These are phyloP conservation scores for Anas platyrhynchos DNA, from an alignment of 2,113 vertebrate genomes.

Conservation along the genomic window DNA sequence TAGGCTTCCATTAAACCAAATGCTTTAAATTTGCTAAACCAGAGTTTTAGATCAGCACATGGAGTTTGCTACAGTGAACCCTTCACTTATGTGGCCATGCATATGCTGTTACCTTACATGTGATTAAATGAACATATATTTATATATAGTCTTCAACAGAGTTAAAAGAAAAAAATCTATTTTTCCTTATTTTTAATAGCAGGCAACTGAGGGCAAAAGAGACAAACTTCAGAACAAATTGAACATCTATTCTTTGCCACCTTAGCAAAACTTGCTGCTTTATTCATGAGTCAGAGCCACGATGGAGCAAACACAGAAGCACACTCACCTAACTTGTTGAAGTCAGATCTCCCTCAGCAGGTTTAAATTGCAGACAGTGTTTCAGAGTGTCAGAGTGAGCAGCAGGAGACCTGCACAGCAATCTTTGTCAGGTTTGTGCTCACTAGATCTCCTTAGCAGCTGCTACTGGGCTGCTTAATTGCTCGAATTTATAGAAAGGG, in stretches of 20 bases:
- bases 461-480: slow-evolving; percentile 49
- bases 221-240: neutral
- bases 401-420: neutral
- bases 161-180: neutral
- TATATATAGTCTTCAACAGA: neutral
- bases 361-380: slow-evolving; percentile 23
- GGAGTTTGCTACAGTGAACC: neutral
- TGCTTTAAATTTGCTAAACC: neutral
- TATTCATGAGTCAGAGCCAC: neutral
- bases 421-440: slow-evolving; percentile 8
- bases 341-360: neutral
- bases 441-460: slow-evolving; percentile 27
- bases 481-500: slow-evolving; percentile 77
- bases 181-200: neutral
- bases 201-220: neutral
- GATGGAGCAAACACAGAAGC: neutral
- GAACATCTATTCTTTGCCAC: neutral
- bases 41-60: neutral
- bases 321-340: slow-evolving; percentile 66
- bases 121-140: neutral
- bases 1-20: neutral
- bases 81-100: neutral
- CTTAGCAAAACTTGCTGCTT: neutral
- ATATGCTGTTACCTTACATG: neutral
- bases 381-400: slow-evolving; percentile 7